A percentile compares a stretch with the other conserved stretches of the same genome.
These are phyloP conservation scores for Caenorhabditis sp. DNA, from an alignment of 2,888 invertebrate species.

Conservation along the genomic window DNA sequence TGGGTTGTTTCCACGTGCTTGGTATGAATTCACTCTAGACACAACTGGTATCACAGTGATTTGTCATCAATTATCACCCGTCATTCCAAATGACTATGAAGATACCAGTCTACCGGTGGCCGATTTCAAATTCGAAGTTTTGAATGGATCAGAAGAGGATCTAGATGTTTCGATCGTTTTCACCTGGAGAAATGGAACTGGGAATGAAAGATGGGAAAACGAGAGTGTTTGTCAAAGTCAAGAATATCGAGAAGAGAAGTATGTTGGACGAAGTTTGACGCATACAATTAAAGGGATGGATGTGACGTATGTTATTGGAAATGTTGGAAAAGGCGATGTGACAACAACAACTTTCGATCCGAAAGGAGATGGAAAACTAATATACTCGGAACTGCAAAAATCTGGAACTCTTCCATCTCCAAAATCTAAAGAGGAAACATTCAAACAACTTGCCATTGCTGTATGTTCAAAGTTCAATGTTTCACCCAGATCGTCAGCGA, in stretches of 20 bases:
- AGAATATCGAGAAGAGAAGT: conserved; percentile 9
- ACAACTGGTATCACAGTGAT: conserved; percentile 81
- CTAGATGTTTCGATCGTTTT: conserved; percentile 83
- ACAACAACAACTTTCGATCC: conserved; percentile 49
- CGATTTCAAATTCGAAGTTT: conserved; percentile 85
- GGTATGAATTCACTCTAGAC: conserved; percentile 87
- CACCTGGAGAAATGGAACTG: conserved; percentile 88
- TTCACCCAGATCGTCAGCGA: conserved; percentile 5
- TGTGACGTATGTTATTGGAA: conserved; percentile 72
- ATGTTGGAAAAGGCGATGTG: conserved; percentile 36
- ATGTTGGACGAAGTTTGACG: conserved; percentile 65
- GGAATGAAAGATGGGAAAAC: conserved; percentile 71
- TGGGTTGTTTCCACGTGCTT: conserved; percentile 87
- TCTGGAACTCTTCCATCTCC: conserved; percentile 28
- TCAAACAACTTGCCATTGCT: conserved; percentile 52
- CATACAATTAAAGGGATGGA: conserved; percentile 73
- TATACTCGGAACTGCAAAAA: conserved; percentile 36
- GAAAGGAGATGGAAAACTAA: conserved; percentile 33
- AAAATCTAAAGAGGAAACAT: background rate
- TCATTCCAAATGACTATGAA: conserved; percentile 90
- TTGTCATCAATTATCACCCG: conserved; percentile 88
- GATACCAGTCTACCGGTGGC: conserved; percentile 87
- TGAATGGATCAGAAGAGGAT: conserved; percentile 75
- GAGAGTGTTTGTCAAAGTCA: conserved; percentile 41
- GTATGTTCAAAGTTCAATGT: conserved; percentile 36